These are phyloP conservation scores for Chloromyia formosa DNA, from an alignment of 2,888 invertebrate genomes.

Conservation along the genomic window DNA sequence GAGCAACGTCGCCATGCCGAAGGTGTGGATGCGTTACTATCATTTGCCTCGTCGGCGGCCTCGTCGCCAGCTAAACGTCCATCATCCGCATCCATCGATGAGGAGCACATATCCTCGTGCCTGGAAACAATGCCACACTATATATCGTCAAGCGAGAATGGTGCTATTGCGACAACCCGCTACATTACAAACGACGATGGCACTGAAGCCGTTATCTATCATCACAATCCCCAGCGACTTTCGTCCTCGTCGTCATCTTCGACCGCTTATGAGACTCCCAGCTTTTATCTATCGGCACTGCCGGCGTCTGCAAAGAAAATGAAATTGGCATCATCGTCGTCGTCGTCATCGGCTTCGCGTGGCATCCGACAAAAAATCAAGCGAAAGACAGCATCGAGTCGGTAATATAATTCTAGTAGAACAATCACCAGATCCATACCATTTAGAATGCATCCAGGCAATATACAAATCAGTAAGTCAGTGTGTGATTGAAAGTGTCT, in stretches of 20 bases:
- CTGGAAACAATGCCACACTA: conserved; percentile 55
- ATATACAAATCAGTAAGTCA: too few species aligned
- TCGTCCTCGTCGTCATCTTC: conserved; percentile 49
- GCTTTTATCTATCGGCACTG: conserved; percentile 46
- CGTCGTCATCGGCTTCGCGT: conserved; percentile 55
- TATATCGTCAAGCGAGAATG: conserved; percentile 31
- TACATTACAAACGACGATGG: conserved; percentile 40
- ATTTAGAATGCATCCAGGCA: too few species aligned
- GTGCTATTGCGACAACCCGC: conserved; percentile 44
- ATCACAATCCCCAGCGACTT: conserved; percentile 44
- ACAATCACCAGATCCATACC: too few species aligned
- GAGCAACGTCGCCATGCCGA: conserved; percentile 78
- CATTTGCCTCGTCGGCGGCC: conserved; percentile 70
- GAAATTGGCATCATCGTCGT: conserved; percentile 53
- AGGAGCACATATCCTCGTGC: conserved; percentile 57
- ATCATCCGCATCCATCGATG: conserved; percentile 57
- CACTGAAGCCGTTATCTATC: conserved; percentile 52
- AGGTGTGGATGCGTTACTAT: conserved; percentile 81
- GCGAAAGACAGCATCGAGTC: conserved; percentile 62
- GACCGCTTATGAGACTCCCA: conserved; percentile 29
- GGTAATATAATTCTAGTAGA: conserved; percentile 54
- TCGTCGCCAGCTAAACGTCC: conserved; percentile 61
- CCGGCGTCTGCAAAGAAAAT: conserved; percentile 57
- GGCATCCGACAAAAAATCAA: conserved; percentile 62
- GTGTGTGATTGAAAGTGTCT: too few species aligned